Base-by-base conservation (phyloP, 2,888 invertebrate genomes). In the Carpatolechia fugitivella region DNA sequence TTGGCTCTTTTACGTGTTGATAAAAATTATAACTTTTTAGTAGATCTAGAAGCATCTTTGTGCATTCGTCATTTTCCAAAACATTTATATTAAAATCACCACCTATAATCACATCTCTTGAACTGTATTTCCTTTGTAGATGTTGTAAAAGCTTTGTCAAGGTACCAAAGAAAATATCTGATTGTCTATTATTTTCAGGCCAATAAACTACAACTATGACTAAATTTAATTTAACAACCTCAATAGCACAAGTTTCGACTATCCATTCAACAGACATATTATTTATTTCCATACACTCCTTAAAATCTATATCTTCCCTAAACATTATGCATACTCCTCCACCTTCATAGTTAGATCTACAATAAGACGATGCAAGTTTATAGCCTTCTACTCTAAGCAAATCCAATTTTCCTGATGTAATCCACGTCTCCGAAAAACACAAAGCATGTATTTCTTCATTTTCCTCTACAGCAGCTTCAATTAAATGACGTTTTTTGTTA, bases 51-150 rank as follows among this genome's bases (percentile, higher is more conserved):
- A 50, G 36, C 2, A 10, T 14, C 20, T 1, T 4, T 5, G 20
- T 7, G 1, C 1, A 7, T 5, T 1, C n/a, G n/a, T 16, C 8
- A 1, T 16, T 14, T 16, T 29, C 20, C 13, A 51, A 36, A 1
- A 51, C 8, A 29, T 51, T 38, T 3, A 51, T 38, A 14, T 51
- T 51, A 13, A 36, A 51, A 51, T 51, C 50, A 1, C 50, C 50
- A 4, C 50, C 50, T 6, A 51, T 7, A 1, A 51, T 10, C 0
- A 51, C 29, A 14, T 38, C 8, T 8, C 20, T 29, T 14, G 29
- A 38, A 1, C 3, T 30, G 7, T 40, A 38, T 40, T 51, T 51
- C 14, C 10, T 16, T 11, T 31, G 11, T 13, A 48, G 1, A 31
- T 18, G 16, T 8, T 48, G 33, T 6, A 48, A 18, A 10, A 48